Conservation (phyloP, 2,888 invertebrate species). For the Physocephala rufipes region DNA sequence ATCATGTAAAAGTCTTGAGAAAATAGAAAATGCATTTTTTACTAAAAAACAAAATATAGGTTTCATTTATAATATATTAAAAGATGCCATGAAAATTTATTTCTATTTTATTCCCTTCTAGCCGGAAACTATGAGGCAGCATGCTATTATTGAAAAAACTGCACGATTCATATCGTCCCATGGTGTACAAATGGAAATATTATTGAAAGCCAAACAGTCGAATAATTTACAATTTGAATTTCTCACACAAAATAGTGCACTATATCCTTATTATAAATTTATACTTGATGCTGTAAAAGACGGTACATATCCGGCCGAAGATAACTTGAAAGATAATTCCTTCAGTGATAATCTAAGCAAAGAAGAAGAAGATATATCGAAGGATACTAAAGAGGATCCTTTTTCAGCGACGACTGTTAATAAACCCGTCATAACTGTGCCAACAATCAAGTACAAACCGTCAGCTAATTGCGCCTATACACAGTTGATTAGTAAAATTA, state of each 20-base stretch:
- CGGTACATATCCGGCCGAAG: constrained; percentile 69
- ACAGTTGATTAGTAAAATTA: constrained; percentile 86
- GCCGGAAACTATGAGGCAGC: constrained; percentile 88
- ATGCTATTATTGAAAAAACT: constrained; percentile 95
- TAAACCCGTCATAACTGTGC: constrained; percentile 65
- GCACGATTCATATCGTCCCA: constrained; percentile 87
- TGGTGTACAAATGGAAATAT: constrained; percentile 98
- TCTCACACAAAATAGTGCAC: constrained; percentile 82
- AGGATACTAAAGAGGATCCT: constrained; percentile 26
- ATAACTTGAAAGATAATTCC: constrained; percentile 47
- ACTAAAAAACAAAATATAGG: no score
- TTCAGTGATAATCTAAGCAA: constrained; percentile 39
- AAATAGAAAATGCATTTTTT: no score
- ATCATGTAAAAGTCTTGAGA: no score
- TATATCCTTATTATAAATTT: constrained; percentile 91
- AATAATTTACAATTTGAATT: constrained; percentile 94
- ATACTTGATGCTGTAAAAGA: constrained; percentile 75
- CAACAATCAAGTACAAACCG: constrained; percentile 79
- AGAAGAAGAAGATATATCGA: neutral
- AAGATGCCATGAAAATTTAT: no score
- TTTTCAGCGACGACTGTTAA: constrained; percentile 28
- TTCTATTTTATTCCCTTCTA: constrained; percentile 58
- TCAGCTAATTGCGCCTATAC: constrained; percentile 89
- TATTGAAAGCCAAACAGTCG: constrained; percentile 96
- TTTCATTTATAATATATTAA: no score